Percentiles rank a stretch among this genome's conserved stretches.
phyloP scores from a whole-genome alignment of 1,140 invertebrate genomes.

The Frieseomelitta varia region DNA sequence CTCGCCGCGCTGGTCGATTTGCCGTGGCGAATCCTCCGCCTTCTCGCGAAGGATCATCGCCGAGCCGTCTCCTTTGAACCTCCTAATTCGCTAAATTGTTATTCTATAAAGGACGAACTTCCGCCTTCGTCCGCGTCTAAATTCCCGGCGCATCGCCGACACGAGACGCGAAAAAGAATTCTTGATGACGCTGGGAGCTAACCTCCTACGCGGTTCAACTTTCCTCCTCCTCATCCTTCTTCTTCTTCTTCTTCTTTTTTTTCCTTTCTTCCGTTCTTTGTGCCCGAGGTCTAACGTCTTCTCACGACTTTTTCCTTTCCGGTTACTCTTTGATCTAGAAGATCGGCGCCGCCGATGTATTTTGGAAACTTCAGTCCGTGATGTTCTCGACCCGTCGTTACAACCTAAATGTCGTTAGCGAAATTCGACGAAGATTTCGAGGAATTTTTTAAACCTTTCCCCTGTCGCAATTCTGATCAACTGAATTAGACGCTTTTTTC shows the following conservation, averaged over 20 bases:
- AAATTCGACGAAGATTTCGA: background rate
- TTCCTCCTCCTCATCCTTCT: no score
- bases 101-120: slow-evolving; percentile 70
- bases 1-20: slow-evolving; percentile 22
- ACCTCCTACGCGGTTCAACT: background rate
- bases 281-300: background rate
- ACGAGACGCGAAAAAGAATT: slow-evolving; percentile 38
- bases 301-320: background rate
- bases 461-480: no score
- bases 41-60: slow-evolving; percentile 56
- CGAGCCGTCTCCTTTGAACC: slow-evolving; percentile 71
- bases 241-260: no score
- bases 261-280: background rate
- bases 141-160: slow-evolving; percentile 14
- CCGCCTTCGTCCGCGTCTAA: slow-evolving; percentile 49
- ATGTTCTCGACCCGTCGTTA: background rate
- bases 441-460: background rate
- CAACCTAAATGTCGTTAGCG: background rate
- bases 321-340: slow-evolving; percentile 2
- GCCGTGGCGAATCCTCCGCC: slow-evolving; percentile 15
- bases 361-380: background rate
- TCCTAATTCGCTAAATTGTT: slow-evolving; percentile 77
- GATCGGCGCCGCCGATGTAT: background rate
- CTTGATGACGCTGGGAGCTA: slow-evolving; percentile 9
- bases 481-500: no score